Evolutionary conservation across 2,113 vertebrate genomes (phyloP).

Genomic region (Fulmarus glacialis): DNA sequence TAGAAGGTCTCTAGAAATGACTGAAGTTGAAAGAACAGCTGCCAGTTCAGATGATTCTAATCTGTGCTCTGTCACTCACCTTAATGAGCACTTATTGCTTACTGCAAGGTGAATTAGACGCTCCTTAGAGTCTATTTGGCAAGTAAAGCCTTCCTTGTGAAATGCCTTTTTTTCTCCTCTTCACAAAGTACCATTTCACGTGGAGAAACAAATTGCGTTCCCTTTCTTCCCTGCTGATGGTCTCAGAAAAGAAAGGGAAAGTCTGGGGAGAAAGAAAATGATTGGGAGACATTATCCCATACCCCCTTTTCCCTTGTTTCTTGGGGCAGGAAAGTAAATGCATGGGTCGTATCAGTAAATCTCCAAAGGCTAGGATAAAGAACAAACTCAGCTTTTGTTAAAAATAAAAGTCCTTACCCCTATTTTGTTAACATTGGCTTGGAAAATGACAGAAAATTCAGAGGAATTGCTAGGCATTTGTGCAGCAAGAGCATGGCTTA

Average conservation of each 20-base stretch:
- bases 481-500: not conserved
- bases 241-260: not conserved
- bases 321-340: not conserved
- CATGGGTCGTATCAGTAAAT: not conserved
- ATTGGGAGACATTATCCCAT: not conserved
- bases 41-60: not conserved
- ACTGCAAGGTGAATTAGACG: not conserved
- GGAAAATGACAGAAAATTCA: not conserved
- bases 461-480: not conserved
- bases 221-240: not conserved
- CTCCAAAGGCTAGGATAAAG: not conserved
- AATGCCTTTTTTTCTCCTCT: not conserved
- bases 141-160: not conserved
- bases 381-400: not conserved
- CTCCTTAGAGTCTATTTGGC: not conserved
- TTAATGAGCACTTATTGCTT: not conserved
- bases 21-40: not conserved
- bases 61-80: not conserved
- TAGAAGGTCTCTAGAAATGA: rapidly evolving
- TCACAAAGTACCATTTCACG: not conserved
- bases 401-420: not conserved
- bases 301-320: not conserved
- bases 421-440: not conserved
- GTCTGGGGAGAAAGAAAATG: not conserved
- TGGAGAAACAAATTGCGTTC: not conserved